Conservation (phyloP, 2,888 invertebrate species). For the Physocephala rufipes region DNA sequence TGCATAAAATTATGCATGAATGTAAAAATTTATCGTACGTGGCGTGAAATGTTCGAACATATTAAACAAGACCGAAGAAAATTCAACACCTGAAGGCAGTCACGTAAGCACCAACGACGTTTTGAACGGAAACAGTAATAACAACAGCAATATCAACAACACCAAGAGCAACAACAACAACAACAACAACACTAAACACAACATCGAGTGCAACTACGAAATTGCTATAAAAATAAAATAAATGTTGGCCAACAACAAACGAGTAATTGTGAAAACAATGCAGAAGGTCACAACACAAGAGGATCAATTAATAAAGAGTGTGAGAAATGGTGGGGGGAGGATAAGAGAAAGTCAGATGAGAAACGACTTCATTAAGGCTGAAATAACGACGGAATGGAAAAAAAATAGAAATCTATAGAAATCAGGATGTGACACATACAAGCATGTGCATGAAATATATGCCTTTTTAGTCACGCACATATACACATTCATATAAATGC, state of each 20-base stretch:
- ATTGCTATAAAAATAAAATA: slow-evolving; percentile 11
- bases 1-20: neutral
- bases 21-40: neutral
- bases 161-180: slow-evolving; percentile 30
- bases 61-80: slow-evolving; percentile 32
- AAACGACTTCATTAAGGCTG: too few relatives aligned
- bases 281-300: too few relatives aligned
- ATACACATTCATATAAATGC: neutral
- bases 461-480: neutral
- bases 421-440: too few relatives aligned
- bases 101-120: slow-evolving; percentile 7
- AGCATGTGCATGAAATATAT: too few relatives aligned
- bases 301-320: too few relatives aligned
- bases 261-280: too few relatives aligned
- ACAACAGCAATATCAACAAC: slow-evolving; percentile 17
- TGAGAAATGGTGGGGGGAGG: too few relatives aligned
- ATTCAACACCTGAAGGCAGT: slow-evolving; percentile 24
- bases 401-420: too few relatives aligned
- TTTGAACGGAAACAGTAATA: slow-evolving; percentile 3
- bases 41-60: slow-evolving; percentile 22
- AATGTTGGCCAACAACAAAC: too few relatives aligned
- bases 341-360: neutral
- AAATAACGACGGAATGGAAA: too few relatives aligned
- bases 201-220: slow-evolving; percentile 37
- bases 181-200: slow-evolving; percentile 34